A percentile compares a stretch with the other conserved stretches of the same genome.
Conservation (phyloP, 2,888 invertebrate species). For the Andrena marginata region DNA sequence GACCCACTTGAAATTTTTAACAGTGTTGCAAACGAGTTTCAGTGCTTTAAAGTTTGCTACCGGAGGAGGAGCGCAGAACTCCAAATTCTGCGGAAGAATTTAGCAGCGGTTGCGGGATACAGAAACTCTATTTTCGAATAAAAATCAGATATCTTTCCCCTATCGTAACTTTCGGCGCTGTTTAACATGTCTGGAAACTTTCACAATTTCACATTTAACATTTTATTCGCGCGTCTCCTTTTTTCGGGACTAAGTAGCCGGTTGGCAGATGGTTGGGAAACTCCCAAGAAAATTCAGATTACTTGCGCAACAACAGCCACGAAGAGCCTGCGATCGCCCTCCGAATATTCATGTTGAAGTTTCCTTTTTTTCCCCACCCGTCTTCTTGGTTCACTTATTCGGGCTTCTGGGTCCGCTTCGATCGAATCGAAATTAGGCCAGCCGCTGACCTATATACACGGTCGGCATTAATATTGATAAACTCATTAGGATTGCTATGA, state of each 20-base stretch:
- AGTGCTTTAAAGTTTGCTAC: neutral
- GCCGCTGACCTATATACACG: constrained; percentile 56
- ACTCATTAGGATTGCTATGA: constrained; percentile 55
- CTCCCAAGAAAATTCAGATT: no score
- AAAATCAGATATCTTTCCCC: no score
- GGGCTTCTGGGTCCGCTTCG: constrained; percentile 6
- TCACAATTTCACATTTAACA: no score
- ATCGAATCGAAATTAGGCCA: constrained; percentile 47
- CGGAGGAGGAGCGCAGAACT: neutral
- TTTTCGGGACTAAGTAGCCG: no score
- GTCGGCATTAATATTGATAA: constrained; percentile 53
- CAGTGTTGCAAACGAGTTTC: neutral
- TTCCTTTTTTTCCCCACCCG: neutral
- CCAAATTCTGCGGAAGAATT: neutral
- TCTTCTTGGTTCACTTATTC: constrained; percentile 19
- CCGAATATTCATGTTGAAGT: neutral
- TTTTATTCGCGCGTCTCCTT: no score
- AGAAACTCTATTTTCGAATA: no score
- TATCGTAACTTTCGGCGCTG: no score
- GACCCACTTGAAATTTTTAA: neutral
- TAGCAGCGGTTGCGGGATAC: no score
- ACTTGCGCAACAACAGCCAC: neutral
- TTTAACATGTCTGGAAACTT: no score
- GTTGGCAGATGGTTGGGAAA: no score
- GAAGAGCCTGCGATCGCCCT: neutral